Conservation (phyloP, 2,888 invertebrate species). For the Fragum fragum region DNA sequence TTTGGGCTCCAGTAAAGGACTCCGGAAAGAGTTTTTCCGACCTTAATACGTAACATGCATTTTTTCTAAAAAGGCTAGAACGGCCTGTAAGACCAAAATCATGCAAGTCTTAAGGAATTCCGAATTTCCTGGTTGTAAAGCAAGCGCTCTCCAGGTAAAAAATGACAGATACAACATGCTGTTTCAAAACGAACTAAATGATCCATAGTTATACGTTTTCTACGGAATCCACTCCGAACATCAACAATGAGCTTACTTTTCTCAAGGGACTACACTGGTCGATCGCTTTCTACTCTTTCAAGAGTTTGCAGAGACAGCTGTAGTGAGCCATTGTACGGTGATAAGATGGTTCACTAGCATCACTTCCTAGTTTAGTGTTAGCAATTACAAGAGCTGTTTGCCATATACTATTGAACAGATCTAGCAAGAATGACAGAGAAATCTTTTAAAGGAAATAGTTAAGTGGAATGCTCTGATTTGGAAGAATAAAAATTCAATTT, state of each 20-base stretch:
- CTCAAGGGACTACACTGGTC: not conserved
- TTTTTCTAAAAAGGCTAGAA: constrained; percentile 23
- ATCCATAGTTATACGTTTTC: constrained; percentile 46
- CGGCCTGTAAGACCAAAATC: constrained; percentile 30
- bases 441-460: not conserved
- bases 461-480: not conserved
- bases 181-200: constrained; percentile 47
- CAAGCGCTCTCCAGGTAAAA: constrained; percentile 41
- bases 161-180: constrained; percentile 64
- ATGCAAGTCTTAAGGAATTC: constrained; percentile 39
- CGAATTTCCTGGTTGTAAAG: constrained; percentile 40
- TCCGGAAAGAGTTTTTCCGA: constrained; percentile 22
- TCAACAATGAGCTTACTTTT: not conserved
- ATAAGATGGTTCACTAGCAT: not conserved
- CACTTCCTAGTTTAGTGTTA: not conserved
- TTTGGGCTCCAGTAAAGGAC: not conserved
- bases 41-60: constrained; percentile 20
- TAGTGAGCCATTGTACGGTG: not conserved
- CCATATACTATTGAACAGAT: too few species aligned
- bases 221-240: constrained; percentile 60
- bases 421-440: too few species aligned
- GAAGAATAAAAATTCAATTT: not conserved
- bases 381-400: not conserved
- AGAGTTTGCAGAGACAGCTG: not conserved
- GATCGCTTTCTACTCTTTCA: not conserved